These are phyloP conservation scores for Leguminivora glycinivorella DNA, from an alignment of 1,140 invertebrate genomes.

Conservation along the genomic window DNA sequence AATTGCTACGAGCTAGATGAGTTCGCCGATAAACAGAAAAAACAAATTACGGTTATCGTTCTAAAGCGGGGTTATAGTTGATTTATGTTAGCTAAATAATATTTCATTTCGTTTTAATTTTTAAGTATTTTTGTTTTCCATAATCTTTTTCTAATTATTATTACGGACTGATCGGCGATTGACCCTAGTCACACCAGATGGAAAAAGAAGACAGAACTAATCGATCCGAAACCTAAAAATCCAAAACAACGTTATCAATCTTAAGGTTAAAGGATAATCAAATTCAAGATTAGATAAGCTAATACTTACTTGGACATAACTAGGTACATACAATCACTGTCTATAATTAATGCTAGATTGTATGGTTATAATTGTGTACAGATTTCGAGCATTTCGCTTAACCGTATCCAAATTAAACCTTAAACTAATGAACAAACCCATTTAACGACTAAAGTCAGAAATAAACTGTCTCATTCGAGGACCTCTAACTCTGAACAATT, in stretches of 20 bases:
- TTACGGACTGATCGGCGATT: no score
- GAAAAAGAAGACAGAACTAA: no score
- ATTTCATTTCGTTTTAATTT: not conserved
- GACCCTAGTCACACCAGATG: no score
- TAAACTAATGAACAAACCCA: not conserved
- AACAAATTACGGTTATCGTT: conserved; percentile 16
- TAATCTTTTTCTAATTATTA: not conserved
- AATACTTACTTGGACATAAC: no score
- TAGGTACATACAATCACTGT: no score
- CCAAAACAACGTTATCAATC: no score
- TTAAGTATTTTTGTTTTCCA: not conserved
- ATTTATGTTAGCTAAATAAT: conserved; percentile 4
- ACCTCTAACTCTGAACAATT: conserved; percentile 15
- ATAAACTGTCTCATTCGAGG: not conserved
- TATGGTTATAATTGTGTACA: not conserved
- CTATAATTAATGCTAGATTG: no score
- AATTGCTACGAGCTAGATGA: conserved; percentile 11
- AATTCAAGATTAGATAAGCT: no score
- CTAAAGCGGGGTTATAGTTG: not conserved
- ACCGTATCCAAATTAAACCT: not conserved
- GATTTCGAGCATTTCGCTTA: not conserved
- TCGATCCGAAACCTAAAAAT: no score
- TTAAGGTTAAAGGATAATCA: no score
- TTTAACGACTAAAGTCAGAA: not conserved
- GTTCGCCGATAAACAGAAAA: conserved; percentile 22